phyloP scores from a whole-genome alignment of 2,888 invertebrate species.

The Portevinia maculata region DNA sequence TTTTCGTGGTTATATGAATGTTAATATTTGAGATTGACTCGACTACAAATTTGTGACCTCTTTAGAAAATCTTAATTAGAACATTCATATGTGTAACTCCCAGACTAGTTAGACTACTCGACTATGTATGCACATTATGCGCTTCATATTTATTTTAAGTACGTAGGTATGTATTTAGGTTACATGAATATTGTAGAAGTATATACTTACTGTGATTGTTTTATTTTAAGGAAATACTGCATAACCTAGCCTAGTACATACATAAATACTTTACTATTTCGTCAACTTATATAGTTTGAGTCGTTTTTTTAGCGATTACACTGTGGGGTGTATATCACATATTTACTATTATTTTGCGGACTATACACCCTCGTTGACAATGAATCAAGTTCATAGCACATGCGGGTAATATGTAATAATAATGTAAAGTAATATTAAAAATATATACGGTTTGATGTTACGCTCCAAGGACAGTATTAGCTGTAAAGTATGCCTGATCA shows the following conservation, averaged over 20 bases:
- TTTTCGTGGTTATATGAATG: slow-evolving; percentile 1
- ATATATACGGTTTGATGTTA: no score
- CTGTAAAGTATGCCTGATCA: no score
- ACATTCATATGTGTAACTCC: background rate
- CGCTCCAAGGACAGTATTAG: no score
- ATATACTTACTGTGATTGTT: background rate
- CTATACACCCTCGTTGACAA: background rate
- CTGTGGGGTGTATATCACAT: background rate
- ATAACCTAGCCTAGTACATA: no score
- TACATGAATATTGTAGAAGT: background rate
- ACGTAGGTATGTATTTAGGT: background rate
- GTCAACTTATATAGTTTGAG: background rate
- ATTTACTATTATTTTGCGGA: no score
- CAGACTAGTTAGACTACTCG: slow-evolving; percentile 1
- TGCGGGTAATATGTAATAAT: background rate
- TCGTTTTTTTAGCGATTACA: background rate
- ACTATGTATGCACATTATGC: background rate
- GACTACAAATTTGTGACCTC: slow-evolving; percentile 45
- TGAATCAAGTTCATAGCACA: background rate
- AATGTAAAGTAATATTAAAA: no score
- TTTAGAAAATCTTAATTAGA: slow-evolving; percentile 20
- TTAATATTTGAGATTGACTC: slow-evolving; percentile 51
- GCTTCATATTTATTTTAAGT: background rate
- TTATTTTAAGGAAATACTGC: background rate
- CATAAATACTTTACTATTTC: background rate